Evolutionary conservation across 2,888 invertebrate genomes (phyloP).

Genomic region (Cremastinae sp.): DNA sequence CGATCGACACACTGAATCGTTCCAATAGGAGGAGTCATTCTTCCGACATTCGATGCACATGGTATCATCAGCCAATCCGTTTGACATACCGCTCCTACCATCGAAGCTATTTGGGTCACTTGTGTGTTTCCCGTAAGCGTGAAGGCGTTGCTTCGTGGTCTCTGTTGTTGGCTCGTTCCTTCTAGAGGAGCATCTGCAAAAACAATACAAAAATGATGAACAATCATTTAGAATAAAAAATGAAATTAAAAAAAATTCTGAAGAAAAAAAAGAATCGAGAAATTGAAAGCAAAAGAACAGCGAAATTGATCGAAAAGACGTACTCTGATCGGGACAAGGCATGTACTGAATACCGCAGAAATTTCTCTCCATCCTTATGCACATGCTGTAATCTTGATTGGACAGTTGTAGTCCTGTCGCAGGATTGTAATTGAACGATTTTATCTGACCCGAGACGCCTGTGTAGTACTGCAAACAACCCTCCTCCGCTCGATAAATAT

Average conservation of each 20-base stretch:
- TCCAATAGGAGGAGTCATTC: slow-evolving; percentile 80
- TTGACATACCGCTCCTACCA: slow-evolving; percentile 87
- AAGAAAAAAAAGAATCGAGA: too few species aligned
- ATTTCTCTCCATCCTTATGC: slow-evolving; percentile 91
- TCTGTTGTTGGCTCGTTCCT: slow-evolving; percentile 37
- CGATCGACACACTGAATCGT: slow-evolving; percentile 88
- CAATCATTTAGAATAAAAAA: too few species aligned
- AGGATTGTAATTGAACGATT: slow-evolving; percentile 92
- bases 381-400: slow-evolving; percentile 94
- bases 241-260: too few species aligned
- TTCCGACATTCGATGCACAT: slow-evolving; percentile 87
- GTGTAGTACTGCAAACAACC: slow-evolving; percentile 90
- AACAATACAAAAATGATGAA: not conserved
- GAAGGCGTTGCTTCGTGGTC: slow-evolving; percentile 84
- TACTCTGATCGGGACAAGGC: slow-evolving; percentile 87
- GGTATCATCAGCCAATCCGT: slow-evolving; percentile 91
- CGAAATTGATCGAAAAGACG: too few species aligned
- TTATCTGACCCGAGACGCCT: slow-evolving; percentile 90
- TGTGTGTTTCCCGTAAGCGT: slow-evolving; percentile 90
- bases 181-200: slow-evolving; percentile 13
- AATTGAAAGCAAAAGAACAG: too few species aligned
- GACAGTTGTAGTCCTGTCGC: slow-evolving; percentile 89
- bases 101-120: slow-evolving; percentile 84
- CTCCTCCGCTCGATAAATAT: slow-evolving; percentile 87
- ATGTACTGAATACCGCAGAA: slow-evolving; percentile 93